Conservation (phyloP, 2,888 invertebrate species). For the Tipula unca region DNA sequence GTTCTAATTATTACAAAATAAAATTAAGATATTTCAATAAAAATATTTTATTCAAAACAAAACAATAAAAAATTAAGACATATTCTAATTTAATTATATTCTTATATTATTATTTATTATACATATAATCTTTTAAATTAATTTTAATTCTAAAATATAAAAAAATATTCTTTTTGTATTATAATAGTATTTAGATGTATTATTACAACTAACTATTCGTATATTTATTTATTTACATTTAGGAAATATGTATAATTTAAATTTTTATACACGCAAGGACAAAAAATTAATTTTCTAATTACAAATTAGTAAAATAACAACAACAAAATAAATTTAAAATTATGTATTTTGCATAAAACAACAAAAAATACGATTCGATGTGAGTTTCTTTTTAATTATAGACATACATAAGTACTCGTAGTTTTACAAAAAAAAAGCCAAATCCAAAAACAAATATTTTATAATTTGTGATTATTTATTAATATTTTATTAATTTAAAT, state of each 20-base stretch:
- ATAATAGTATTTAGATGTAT: background rate
- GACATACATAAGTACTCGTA: background rate
- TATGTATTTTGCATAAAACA: too few relatives aligned
- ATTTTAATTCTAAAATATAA: background rate
- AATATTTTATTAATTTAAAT: background rate
- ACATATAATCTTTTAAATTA: background rate
- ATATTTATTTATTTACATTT: background rate
- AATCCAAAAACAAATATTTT: background rate
- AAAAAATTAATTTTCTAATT: too few relatives aligned
- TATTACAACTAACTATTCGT: background rate
- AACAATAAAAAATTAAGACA: background rate
- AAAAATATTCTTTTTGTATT: background rate
- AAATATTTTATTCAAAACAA: background rate
- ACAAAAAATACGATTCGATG: background rate
- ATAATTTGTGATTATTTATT: background rate
- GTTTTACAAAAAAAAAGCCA: background rate
- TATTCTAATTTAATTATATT: background rate
- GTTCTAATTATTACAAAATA: too few relatives aligned
- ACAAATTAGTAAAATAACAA: background rate
- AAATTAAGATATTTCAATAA: background rate
- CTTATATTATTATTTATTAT: background rate
- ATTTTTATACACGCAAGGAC: background rate
- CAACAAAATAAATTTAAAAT: background rate
- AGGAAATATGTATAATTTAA: background rate
- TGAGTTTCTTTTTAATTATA: background rate